Base-by-base conservation (phyloP, 2,113 vertebrate genomes). In the Donacobius atricapilla region DNA sequence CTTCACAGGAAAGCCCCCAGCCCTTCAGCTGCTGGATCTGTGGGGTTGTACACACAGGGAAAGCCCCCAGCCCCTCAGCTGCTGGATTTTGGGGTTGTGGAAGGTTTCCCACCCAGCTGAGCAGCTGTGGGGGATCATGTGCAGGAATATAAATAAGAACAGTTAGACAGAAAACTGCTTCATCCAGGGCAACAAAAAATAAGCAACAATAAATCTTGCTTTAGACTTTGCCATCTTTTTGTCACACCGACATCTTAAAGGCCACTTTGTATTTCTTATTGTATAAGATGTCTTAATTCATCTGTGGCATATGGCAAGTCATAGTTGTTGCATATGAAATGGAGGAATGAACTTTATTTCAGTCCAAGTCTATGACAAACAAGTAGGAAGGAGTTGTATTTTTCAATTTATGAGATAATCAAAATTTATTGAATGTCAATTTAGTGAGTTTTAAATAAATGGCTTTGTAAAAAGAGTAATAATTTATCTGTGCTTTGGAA, bases 51-150 rank as follows among this genome's bases (percentile, higher is more conserved):
- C 11, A 8, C 5, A 1, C n/a, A 60, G 27, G 42, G 17, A 6
- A 70, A 44, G 10, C 15, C 16, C 1, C 3, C 10, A 25, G 31
- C 28, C 42, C 37, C 69, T 42, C 42, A 35, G 10, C 19, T 39
- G 37, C 39, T 40, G 60, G 39, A 3, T 63, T 10, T 31, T 28
- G 37, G 60, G 28, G 15, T 10, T 77, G n/a, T 25, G 64, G 83
- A 79, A 90, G 27, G 21, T n/a, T 87, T 93, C 84, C 83, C 24
- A 3, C 21, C 25, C 3, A 28, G 9, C 20, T 31, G 45, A 63
- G 8, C 37, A 31, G 22, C n/a, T 1, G 0, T 57, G 27, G 45
- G 11, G 42, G 24, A 21, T 69, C 18, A 11, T n/a, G 0, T 19
- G 17, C 2, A 4, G 13, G 9, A 19, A 2, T 47, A 6, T 25